These are phyloP conservation scores for Corydoras maculifer DNA, from an alignment of 2,113 vertebrate species.

Conservation along the genomic window DNA sequence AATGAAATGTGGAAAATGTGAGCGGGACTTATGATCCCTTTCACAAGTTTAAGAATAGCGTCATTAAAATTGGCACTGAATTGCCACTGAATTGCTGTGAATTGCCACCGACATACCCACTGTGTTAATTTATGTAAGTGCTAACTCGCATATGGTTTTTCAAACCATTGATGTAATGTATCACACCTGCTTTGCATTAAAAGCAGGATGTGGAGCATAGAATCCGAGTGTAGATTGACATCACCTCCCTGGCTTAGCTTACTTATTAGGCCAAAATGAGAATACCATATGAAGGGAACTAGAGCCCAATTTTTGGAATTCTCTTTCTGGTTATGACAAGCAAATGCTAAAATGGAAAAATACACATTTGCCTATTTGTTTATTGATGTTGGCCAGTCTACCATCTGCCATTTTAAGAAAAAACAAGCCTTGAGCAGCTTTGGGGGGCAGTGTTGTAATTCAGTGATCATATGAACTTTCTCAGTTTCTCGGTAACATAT, in stretches of 20 bases:
- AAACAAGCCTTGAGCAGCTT: slow-evolving; percentile 31
- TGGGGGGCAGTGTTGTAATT: slow-evolving; percentile 21
- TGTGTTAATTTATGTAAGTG: slow-evolving; percentile 8
- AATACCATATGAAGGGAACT: slow-evolving; percentile 49
- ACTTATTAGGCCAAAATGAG: slow-evolving; percentile 38
- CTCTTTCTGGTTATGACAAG: slow-evolving; percentile 40
- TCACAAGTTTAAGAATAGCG: slow-evolving; percentile 28
- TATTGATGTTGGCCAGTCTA: slow-evolving; percentile 47
- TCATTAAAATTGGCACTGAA: slow-evolving; percentile 35
- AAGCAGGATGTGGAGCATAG: slow-evolving; percentile 35
- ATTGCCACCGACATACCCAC: slow-evolving; percentile 7
- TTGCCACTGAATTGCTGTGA: neutral
- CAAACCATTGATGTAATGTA: slow-evolving; percentile 41
- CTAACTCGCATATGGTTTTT: slow-evolving; percentile 2
- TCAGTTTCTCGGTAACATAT: slow-evolving; percentile 29
- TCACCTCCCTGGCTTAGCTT: slow-evolving; percentile 34
- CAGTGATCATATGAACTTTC: slow-evolving; percentile 30
- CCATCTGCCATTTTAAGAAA: slow-evolving; percentile 37
- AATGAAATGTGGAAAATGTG: slow-evolving; percentile 39
- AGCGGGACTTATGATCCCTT: slow-evolving; percentile 21
- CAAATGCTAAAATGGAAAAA: slow-evolving; percentile 48
- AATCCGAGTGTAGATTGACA: slow-evolving; percentile 25
- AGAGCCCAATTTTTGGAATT: slow-evolving; percentile 36
- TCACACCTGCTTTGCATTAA: slow-evolving; percentile 46
- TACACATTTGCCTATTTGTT: slow-evolving; percentile 43